Conservation (phyloP, 2,113 vertebrate genomes). For the Phodopus roborovskii region DNA sequence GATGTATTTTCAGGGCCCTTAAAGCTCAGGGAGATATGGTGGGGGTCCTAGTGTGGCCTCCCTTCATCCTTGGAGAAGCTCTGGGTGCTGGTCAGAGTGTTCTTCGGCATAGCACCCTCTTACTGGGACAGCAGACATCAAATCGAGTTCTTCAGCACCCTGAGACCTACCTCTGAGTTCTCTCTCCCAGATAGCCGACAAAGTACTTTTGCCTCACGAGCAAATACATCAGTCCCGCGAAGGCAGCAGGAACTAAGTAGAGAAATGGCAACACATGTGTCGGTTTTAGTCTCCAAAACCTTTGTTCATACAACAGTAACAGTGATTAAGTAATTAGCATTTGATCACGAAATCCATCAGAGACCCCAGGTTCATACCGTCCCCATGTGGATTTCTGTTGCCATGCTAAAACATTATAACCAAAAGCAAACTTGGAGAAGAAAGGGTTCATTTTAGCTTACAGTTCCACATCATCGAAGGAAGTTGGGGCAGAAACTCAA, state of each 20-base stretch:
- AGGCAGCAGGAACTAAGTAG: conserved; percentile 91
- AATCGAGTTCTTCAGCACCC: not conserved
- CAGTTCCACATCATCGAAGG: not conserved
- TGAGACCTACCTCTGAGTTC: conserved; percentile 91
- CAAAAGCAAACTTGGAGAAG: not conserved
- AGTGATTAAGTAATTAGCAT: rapidly evolving
- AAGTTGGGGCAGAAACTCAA: not conserved
- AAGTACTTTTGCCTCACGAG: conserved; percentile 97
- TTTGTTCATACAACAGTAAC: not conserved
- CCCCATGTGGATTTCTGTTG: not conserved
- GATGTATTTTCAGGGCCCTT: not conserved
- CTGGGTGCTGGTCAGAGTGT: not conserved
- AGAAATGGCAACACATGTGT: conserved; percentile 18
- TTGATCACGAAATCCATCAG: not conserved
- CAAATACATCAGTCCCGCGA: conserved; percentile 95
- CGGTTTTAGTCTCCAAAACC: not conserved
- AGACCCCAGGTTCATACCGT: not conserved
- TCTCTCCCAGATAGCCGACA: conserved; percentile 95
- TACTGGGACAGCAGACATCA: not conserved
- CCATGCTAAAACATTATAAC: not conserved
- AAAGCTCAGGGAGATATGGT: not conserved
- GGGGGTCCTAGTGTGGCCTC: not conserved
- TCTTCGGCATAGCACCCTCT: not conserved
- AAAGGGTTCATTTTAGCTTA: not conserved
- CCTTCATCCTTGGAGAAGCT: too few species aligned